Conservation (phyloP, 2,797 vertebrate genomes). For the Delichon dasypus region DNA sequence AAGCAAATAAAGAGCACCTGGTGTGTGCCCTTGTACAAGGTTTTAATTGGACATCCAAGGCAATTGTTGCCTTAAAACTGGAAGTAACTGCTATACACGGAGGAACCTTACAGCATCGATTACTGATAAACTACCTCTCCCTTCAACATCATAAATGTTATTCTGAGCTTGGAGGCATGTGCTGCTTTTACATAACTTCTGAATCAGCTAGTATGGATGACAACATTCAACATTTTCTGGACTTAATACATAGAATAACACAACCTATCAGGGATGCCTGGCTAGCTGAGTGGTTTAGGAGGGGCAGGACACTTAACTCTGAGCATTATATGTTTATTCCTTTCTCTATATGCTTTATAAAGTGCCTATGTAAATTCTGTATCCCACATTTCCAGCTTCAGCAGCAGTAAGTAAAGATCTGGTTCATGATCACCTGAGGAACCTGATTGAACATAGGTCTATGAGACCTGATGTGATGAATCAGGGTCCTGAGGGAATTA, state of each 20-base stretch:
- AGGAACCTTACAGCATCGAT: neutral
- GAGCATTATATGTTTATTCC: neutral
- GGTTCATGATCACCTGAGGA: neutral
- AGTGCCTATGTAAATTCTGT: neutral
- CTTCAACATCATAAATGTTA: neutral
- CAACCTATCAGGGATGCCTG: neutral
- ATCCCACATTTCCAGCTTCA: neutral
- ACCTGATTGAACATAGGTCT: neutral
- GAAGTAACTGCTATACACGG: neutral
- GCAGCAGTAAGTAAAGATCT: neutral
- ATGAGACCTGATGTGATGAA: neutral
- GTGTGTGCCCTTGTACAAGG: neutral
- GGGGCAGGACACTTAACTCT: neutral
- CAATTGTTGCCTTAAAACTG: neutral
- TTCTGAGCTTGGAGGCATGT: neutral
- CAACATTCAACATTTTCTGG: neutral
- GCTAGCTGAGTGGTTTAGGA: neutral
- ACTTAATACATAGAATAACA: neutral
- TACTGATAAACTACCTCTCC: neutral
- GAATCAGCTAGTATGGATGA: neutral
- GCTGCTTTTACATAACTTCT: neutral
- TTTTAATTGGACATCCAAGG: neutral
- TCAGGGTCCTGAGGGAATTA: neutral
- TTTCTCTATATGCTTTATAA: neutral
- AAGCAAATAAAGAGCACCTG: neutral